Evolutionary conservation across 1,140 invertebrate species (phyloP).

Genomic region (Lordiphosa stackelbergi): DNA sequence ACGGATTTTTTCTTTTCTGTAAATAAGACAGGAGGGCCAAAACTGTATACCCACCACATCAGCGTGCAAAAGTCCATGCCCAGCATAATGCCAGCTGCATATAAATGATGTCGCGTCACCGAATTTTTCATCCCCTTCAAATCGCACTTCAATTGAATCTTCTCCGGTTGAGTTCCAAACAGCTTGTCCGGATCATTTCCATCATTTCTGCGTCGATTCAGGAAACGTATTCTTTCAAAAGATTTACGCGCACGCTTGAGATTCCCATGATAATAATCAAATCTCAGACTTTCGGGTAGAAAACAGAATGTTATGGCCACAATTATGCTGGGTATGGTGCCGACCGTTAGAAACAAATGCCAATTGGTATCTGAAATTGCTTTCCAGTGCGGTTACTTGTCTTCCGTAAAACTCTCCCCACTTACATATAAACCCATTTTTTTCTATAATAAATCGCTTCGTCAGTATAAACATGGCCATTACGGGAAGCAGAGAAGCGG

Average conservation of each 20-base stretch:
- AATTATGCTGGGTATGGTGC: constrained; percentile 6
- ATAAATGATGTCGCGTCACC: neutral
- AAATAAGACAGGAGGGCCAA: too few species aligned
- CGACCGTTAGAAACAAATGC: constrained; percentile 3
- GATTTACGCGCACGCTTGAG: neutral
- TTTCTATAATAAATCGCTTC: neutral
- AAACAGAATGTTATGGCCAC: constrained; percentile 3
- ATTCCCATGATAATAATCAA: constrained; percentile 9
- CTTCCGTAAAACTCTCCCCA: too few species aligned
- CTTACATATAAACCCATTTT: constrained; percentile 1
- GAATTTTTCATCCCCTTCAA: neutral
- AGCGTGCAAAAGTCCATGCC: constrained; percentile 4
- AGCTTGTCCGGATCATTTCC: neutral
- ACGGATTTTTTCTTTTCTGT: too few species aligned
- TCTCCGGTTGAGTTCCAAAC: too few species aligned
- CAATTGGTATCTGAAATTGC: constrained; percentile 1
- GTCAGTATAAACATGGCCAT: constrained; percentile 8
- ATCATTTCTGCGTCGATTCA: neutral
- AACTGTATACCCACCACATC: constrained; percentile 4
- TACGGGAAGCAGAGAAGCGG: neutral
- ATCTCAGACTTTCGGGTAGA: constrained; percentile 13
- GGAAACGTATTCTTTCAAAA: neutral
- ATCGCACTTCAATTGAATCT: neutral
- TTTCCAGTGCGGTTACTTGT: neutral
- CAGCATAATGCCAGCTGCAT: neutral